A percentile compares a stretch with the other conserved stretches of the same genome.
Evolutionary conservation across 2,113 vertebrate genomes (phyloP).

Genomic region (Upupa epops): DNA sequence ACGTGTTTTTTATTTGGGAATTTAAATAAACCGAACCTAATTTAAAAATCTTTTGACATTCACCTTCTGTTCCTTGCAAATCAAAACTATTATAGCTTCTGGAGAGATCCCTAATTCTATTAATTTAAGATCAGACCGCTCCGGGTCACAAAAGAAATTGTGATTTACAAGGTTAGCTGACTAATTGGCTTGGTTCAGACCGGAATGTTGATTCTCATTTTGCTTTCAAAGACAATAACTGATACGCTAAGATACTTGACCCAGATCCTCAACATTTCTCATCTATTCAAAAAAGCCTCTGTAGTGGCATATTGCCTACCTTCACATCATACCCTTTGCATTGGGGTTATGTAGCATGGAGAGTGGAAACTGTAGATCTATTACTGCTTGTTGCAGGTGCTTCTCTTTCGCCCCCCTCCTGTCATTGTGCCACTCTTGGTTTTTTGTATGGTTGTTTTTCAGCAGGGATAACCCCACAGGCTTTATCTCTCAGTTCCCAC

Average conservation of each 20-base stretch:
- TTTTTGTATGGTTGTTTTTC: neutral
- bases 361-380: neutral
- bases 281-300: neutral
- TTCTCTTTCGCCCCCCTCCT: neutral
- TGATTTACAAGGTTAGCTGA: constrained; percentile 36
- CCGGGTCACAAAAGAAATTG: constrained; percentile 16
- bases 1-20: neutral
- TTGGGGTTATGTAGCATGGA: constrained; percentile 4
- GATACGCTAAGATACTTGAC: constrained; percentile 1
- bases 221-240: constrained; percentile 13
- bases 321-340: constrained; percentile 39
- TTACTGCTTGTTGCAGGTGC: constrained; percentile 26
- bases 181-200: constrained; percentile 9
- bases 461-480: neutral
- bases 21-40: neutral
- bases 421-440: neutral
- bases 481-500: neutral
- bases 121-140: constrained; percentile 33
- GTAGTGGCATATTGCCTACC: neutral
- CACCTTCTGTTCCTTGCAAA: neutral
- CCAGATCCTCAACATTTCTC: neutral
- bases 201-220: constrained; percentile 21
- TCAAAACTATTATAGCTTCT: neutral
- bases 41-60: neutral
- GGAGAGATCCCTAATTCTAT: neutral